Percentiles rank a stretch among this genome's conserved stretches.
Conservation (phyloP, 2,888 invertebrate genomes). For the Lepas anatifera region DNA sequence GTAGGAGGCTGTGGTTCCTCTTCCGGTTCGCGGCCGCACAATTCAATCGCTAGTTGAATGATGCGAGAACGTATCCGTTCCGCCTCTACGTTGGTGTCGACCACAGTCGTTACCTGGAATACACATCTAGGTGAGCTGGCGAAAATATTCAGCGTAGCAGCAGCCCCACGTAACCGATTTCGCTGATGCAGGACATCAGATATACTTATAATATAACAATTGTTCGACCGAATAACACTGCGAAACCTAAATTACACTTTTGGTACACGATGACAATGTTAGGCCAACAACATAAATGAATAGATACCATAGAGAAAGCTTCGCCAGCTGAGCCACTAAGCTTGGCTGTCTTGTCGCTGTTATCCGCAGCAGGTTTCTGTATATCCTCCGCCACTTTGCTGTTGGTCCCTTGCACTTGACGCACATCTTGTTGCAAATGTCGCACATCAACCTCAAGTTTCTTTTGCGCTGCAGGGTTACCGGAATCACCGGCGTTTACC, state of each 20-base stretch:
- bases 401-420: not conserved
- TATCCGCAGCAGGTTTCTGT: not conserved
- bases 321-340: not conserved
- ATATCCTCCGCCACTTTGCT: not conserved
- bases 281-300: too few relatives aligned
- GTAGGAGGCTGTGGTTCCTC: too few relatives aligned
- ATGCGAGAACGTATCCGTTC: not conserved
- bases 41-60: not conserved
- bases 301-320: not conserved
- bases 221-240: too few relatives aligned
- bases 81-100: not conserved
- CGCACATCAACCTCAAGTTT: not conserved
- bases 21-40: not conserved
- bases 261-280: too few relatives aligned
- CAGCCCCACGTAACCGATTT: too few relatives aligned
- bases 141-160: too few relatives aligned
- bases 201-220: too few relatives aligned
- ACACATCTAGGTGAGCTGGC: too few relatives aligned
- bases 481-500: too few relatives aligned
- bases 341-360: not conserved
- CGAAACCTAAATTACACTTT: too few relatives aligned
- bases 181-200: too few relatives aligned
- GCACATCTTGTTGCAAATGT: not conserved
- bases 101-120: not conserved
- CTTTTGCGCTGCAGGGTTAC: not conserved